These are phyloP conservation scores for Drosophila histrio DNA, from an alignment of 2,888 invertebrate genomes.

Conservation along the genomic window DNA sequence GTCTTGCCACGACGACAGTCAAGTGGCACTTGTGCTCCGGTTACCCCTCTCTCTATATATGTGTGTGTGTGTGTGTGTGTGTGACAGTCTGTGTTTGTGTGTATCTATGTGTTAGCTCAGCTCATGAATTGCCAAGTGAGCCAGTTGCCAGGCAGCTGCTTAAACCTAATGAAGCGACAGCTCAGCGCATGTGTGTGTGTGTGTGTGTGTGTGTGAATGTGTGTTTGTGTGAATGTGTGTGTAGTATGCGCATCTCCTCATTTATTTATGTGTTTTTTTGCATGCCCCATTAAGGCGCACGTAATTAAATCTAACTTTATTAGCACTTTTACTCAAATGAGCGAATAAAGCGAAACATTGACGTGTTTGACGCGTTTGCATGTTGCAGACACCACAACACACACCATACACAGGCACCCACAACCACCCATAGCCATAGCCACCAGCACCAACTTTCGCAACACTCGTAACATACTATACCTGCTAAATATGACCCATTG, in stretches of 20 bases:
- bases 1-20: constrained; percentile 45
- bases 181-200: constrained; percentile 16
- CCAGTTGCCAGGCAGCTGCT: constrained; percentile 66
- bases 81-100: constrained; percentile 7
- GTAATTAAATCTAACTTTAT: constrained; percentile 77
- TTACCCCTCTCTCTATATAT: constrained; percentile 5
- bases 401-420: background rate
- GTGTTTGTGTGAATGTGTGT: constrained; percentile 14
- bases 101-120: constrained; percentile 35
- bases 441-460: background rate
- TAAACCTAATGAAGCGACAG: constrained; percentile 65
- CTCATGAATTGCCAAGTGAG: constrained; percentile 74
- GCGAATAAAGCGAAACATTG: constrained; percentile 7
- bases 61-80: constrained; percentile 7
- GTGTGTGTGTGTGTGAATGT: constrained; percentile 14
- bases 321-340: constrained; percentile 66
- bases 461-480: background rate
- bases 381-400: constrained; percentile 12
- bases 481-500: constrained; percentile 6
- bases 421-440: background rate
- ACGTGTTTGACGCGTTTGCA: constrained; percentile 30
- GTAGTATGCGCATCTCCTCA: constrained; percentile 2
- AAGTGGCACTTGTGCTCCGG: constrained; percentile 46
- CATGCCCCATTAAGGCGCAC: constrained; percentile 68
- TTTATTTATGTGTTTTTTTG: constrained; percentile 23